Evolutionary conservation across 2,888 invertebrate species (phyloP).

Genomic region (Patella caerulea): DNA sequence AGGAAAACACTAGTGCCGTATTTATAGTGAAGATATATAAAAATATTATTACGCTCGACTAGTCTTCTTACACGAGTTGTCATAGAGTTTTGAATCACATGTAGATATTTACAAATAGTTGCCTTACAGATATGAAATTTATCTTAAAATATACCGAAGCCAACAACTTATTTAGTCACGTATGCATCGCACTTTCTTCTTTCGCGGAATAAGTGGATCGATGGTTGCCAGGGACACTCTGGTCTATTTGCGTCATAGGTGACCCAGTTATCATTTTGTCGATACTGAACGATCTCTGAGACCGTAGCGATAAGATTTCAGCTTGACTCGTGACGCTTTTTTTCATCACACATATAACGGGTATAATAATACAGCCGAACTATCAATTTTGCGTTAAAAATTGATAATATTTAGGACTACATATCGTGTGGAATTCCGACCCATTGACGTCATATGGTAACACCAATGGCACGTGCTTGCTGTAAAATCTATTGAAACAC

Average conservation of each 20-base stretch:
- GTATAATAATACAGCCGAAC: background rate
- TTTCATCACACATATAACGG: background rate
- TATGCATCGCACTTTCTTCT: slow-evolving; percentile 19
- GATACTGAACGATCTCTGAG: slow-evolving; percentile 9
- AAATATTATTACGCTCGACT: background rate
- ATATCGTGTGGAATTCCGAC: slow-evolving; percentile 23
- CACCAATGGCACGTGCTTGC: slow-evolving; percentile 16
- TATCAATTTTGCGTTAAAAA: slow-evolving; percentile 2
- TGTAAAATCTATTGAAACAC: background rate
- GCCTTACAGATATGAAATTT: background rate
- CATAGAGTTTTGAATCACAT: background rate
- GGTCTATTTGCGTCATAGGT: slow-evolving; percentile 46
- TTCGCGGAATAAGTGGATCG: slow-evolving; percentile 28
- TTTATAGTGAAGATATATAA: slow-evolving; percentile 20
- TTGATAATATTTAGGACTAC: slow-evolving; percentile 13
- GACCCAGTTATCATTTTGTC: slow-evolving; percentile 31
- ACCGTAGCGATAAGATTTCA: slow-evolving; percentile 11
- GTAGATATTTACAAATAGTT: no score
- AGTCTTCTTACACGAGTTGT: background rate
- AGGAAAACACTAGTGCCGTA: slow-evolving; percentile 45
- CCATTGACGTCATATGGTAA: slow-evolving; percentile 27
- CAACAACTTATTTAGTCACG: background rate
- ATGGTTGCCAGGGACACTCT: slow-evolving; percentile 39
- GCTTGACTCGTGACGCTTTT: slow-evolving; percentile 2
- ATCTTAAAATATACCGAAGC: background rate